A percentile compares a stretch with the other conserved stretches of the same genome.
phyloP scores from a whole-genome alignment of 1,140 invertebrate genomes.

The Melanaphis sacchari region DNA sequence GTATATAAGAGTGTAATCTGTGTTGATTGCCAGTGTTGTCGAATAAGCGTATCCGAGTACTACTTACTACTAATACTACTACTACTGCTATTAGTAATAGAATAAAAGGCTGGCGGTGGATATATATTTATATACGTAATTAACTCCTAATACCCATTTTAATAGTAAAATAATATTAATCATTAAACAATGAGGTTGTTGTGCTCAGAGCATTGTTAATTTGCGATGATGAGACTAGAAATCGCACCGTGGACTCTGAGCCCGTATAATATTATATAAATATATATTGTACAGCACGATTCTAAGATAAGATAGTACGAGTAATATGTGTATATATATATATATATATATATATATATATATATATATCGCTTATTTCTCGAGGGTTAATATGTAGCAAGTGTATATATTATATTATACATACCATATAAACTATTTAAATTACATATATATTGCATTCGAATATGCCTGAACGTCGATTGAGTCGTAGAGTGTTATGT shows the following conservation, averaged over 20 bases:
- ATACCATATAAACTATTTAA: no score
- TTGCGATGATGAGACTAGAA: neutral
- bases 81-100: neutral
- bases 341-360: no score
- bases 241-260: neutral
- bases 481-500: neutral
- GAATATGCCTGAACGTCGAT: neutral
- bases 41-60: neutral
- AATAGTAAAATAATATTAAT: neutral
- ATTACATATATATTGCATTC: neutral
- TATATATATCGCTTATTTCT: no score
- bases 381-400: no score
- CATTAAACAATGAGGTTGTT: neutral
- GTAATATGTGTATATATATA: no score
- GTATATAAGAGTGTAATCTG: conserved; percentile 6
- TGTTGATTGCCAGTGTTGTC: neutral
- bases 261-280: neutral
- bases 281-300: neutral
- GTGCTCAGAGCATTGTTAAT: neutral
- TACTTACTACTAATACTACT: neutral
- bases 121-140: neutral
- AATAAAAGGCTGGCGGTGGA: neutral
- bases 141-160: neutral
- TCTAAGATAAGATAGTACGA: no score
- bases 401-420: no score